These are phyloP conservation scores for Steinernema hermaphroditum DNA, from an alignment of 2,888 invertebrate genomes.

Conservation along the genomic window DNA sequence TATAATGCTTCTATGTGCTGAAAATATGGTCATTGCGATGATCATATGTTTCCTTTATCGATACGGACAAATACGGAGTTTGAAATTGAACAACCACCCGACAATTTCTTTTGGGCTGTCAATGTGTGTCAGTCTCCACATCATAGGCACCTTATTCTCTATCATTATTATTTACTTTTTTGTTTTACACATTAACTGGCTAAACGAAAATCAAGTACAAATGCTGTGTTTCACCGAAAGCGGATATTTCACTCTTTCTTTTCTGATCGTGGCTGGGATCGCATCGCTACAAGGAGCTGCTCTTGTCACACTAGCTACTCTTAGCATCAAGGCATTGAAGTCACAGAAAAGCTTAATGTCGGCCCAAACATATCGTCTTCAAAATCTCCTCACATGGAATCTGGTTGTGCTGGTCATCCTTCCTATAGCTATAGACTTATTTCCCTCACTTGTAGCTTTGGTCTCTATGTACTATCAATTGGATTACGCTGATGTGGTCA, in stretches of 20 bases:
- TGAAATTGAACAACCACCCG: too few relatives aligned
- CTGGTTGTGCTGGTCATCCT: background rate
- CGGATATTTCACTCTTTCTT: background rate
- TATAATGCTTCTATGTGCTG: background rate
- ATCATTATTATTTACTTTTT: background rate
- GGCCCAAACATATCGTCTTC: background rate
- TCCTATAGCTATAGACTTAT: background rate
- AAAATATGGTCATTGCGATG: background rate
- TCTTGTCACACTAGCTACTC: background rate
- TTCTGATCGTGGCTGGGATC: background rate
- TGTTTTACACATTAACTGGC: background rate
- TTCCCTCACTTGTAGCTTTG: background rate
- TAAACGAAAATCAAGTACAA: background rate
- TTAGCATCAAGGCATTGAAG: background rate
- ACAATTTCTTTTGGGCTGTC: background rate
- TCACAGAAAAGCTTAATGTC: background rate
- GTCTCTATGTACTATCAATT: background rate
- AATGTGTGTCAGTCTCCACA: background rate
- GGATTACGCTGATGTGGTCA: background rate
- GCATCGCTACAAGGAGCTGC: background rate
- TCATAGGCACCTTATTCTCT: background rate
- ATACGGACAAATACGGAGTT: background rate
- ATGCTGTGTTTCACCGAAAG: background rate
- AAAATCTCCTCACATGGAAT: background rate
- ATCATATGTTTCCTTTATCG: background rate